Percentiles rank a stretch among this genome's conserved stretches.
Evolutionary conservation across 2,888 invertebrate genomes (phyloP).

Genomic region (Lepidonotus clava): DNA sequence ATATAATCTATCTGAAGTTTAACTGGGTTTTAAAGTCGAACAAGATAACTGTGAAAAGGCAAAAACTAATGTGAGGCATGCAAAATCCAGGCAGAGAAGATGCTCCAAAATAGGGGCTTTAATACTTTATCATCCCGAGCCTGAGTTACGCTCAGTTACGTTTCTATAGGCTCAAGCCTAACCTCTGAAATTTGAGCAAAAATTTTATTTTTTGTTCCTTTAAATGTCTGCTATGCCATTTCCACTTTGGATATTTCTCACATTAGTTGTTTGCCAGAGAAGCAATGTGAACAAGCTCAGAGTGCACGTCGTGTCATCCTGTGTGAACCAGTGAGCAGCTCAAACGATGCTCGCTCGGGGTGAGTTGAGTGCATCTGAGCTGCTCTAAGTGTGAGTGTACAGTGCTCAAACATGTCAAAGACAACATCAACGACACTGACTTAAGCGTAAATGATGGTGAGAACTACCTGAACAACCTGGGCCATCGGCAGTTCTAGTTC

Average conservation of each 20-base stretch:
- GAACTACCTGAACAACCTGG: conserved; percentile 93
- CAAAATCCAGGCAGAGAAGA: not conserved
- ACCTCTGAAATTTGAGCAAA: too few species aligned
- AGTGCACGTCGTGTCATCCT: not conserved
- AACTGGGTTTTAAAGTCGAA: not conserved
- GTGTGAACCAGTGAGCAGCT: not conserved
- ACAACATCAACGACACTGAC: not conserved
- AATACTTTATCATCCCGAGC: too few species aligned
- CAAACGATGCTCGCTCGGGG: not conserved
- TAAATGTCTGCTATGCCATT: too few species aligned
- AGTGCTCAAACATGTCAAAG: not conserved
- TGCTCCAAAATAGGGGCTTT: too few species aligned
- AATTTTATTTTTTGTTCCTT: too few species aligned
- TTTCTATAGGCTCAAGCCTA: too few species aligned
- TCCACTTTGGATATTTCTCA: conserved; percentile 21
- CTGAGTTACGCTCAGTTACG: too few species aligned
- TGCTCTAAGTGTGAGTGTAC: not conserved
- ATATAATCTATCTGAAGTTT: not conserved
- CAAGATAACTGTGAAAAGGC: not conserved
- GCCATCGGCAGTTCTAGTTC: conserved; percentile 99
- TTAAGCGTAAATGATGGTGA: conserved; percentile 9
- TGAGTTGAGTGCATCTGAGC: not conserved
- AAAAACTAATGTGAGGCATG: not conserved
- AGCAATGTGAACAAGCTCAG: conserved; percentile 10
- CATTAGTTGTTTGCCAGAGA: not conserved